phyloP scores from a whole-genome alignment of 2,888 invertebrate genomes.

The Caenorhabditis panamensis region DNA sequence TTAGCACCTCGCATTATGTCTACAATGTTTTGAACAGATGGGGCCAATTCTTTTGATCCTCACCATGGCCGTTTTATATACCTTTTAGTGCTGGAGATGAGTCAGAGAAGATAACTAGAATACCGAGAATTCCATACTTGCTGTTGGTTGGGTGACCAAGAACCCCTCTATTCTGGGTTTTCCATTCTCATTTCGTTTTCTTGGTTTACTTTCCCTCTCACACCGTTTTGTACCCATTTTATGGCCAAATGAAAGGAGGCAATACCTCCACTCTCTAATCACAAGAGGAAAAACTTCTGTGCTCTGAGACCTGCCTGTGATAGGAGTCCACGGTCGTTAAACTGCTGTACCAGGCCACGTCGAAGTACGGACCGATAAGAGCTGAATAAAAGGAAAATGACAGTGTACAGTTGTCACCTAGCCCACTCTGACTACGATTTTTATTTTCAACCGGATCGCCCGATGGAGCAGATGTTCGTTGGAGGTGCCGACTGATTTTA shows the following conservation, averaged over 20 bases:
- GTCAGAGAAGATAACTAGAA: too few relatives aligned
- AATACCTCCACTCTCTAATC: conserved; percentile 8
- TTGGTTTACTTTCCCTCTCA: too few relatives aligned
- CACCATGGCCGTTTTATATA: too few relatives aligned
- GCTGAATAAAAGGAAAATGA: conserved; percentile 21
- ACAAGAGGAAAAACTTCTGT: conserved; percentile 13
- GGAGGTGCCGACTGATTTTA: not conserved
- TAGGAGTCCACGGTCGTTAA: conserved; percentile 22
- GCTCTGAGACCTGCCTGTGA: conserved; percentile 50
- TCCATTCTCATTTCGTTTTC: too few relatives aligned
- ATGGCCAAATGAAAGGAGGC: too few relatives aligned
- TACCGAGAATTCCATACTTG: too few relatives aligned
- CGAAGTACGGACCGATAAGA: conserved; percentile 52
- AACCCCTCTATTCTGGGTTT: too few relatives aligned
- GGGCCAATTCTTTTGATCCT: not conserved
- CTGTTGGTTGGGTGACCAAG: too few relatives aligned
- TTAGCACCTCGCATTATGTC: not conserved
- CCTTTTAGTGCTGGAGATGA: too few relatives aligned
- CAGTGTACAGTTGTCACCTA: conserved; percentile 14
- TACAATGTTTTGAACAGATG: not conserved
- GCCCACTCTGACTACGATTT: too few relatives aligned
- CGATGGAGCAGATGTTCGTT: conserved; percentile 7
- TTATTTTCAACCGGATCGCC: too few relatives aligned
- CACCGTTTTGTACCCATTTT: too few relatives aligned
- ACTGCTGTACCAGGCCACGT: conserved; percentile 17